Conservation (phyloP, 1,140 invertebrate species). For the Caenorhabditis tropicalis region DNA sequence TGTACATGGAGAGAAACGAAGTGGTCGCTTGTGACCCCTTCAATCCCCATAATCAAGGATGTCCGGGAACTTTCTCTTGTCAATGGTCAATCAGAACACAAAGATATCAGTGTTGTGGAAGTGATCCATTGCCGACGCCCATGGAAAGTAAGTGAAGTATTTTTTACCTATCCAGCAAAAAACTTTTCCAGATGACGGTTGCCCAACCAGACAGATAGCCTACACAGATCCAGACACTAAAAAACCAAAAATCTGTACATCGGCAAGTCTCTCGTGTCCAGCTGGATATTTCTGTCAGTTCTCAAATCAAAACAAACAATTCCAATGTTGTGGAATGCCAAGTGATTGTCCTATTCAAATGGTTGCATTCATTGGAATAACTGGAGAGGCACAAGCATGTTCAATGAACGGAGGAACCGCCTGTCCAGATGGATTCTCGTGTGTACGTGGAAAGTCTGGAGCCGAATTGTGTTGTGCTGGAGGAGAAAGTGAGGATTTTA, state of each 20-base stretch:
- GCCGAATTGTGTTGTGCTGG: constrained; percentile 56
- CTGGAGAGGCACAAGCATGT: constrained; percentile 54
- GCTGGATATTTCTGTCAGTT: constrained; percentile 55
- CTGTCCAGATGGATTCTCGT: constrained; percentile 56
- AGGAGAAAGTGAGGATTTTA: constrained; percentile 42
- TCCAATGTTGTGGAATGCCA: constrained; percentile 58
- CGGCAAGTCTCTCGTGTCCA: constrained; percentile 50
- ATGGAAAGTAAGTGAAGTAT: constrained; percentile 51
- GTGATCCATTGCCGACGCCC: constrained; percentile 50
- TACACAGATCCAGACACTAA: constrained; percentile 55
- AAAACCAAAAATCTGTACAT: constrained; percentile 57
- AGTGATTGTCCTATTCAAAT: constrained; percentile 47
- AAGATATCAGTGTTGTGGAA: constrained; percentile 57
- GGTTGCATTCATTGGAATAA: constrained; percentile 57
- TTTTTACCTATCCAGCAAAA: background rate
- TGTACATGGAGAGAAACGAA: constrained; percentile 59
- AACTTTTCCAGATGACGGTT: constrained; percentile 50
- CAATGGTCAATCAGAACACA: constrained; percentile 56
- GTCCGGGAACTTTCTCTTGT: constrained; percentile 52
- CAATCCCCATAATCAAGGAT: constrained; percentile 54
- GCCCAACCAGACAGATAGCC: constrained; percentile 53
- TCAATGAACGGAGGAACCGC: constrained; percentile 50
- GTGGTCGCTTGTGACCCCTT: constrained; percentile 55
- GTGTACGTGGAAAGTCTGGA: constrained; percentile 51
- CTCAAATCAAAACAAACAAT: constrained; percentile 55